Evolutionary conservation across 2,888 invertebrate genomes (phyloP), one percentile per base, ranked within the genome.

Genomic region (Gibbula magus): DNA sequence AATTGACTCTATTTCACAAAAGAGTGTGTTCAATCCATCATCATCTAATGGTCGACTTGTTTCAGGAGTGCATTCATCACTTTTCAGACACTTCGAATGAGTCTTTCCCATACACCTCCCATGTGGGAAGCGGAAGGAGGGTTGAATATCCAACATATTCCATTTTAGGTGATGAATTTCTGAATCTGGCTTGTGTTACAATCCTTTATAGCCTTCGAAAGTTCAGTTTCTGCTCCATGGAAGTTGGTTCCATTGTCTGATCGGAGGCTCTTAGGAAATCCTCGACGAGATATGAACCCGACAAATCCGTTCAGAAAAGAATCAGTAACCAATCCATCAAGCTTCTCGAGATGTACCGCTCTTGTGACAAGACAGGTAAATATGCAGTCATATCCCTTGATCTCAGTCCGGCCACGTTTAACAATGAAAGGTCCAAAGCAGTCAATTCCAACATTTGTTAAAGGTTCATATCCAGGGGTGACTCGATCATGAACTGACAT

Each of bases 161-260:
- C 32, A 45, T 45, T 77, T 25, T 25, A 51, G 22, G 20, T 16
- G n/a, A n/a, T n/a, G n/a, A n/a, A n/a, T n/a, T n/a, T n/a, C n/a
- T n/a, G n/a, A n/a, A n/a, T n/a, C n/a, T n/a, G n/a, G n/a, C n/a
- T 18, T 16, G 20, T 25, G 51, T 74, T 74, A 20, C 74, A 74
- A 8, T 10, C 51, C 16, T 51, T 45, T n/a, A 83, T 18, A n/a
- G 66, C 56, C 32, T 45, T 4, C 39, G 80, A 54, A 25, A 88
- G 77, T 79, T 87, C 86, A 52, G 84, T 82, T n/a, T 82, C 79
- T 2, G 87, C 87, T 25, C 87, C 87, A 13, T 85, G 75, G 32
- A 88, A 88, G 76, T 88, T 88, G n/a, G 84, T 79, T 13, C 88
- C 88, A 78, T 83, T 82, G 70, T 88, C 88, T 0, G 79, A 87